phyloP scores from a whole-genome alignment of 2,113 vertebrate genomes.

The Stercorarius parasiticus region DNA sequence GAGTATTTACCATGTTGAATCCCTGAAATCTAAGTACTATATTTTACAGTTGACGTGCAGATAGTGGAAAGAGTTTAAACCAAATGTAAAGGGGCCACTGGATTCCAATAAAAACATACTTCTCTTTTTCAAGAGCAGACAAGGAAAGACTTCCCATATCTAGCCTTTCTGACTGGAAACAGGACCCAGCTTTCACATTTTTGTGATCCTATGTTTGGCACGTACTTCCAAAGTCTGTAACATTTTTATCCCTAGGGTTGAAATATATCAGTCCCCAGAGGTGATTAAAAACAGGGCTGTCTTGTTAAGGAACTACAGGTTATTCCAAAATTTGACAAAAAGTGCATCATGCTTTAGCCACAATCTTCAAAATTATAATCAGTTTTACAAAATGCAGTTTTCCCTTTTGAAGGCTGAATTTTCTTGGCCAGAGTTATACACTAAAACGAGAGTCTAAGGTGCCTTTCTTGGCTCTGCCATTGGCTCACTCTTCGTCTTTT shows the following conservation, averaged over 20 bases:
- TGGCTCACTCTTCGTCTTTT: not conserved
- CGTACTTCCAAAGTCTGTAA: constrained; percentile 40
- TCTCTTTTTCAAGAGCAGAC: constrained; percentile 43
- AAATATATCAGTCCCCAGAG: constrained; percentile 66
- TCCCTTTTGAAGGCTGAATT: not conserved
- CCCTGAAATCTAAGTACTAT: constrained; percentile 15
- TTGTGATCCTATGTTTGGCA: constrained; percentile 65
- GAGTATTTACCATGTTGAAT: not conserved
- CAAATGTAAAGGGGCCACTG: constrained; percentile 42
- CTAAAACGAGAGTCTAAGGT: not conserved
- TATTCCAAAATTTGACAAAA: constrained; percentile 48
- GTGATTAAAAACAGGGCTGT: constrained; percentile 62
- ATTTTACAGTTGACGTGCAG: constrained; percentile 40
- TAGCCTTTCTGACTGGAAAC: constrained; percentile 61
- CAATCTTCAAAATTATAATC: constrained; percentile 35
- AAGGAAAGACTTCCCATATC: constrained; percentile 52
- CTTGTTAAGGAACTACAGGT: constrained; percentile 48
- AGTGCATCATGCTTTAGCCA: constrained; percentile 18
- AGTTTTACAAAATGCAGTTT: not conserved
- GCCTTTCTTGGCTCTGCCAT: not conserved
- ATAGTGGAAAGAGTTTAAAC: constrained; percentile 52
- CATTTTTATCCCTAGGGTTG: constrained; percentile 52
- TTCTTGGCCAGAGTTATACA: not conserved
- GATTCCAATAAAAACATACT: constrained; percentile 60
- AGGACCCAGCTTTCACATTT: constrained; percentile 64